Base-by-base conservation (phyloP, 2,888 invertebrate genomes). In the Escarpia spicata region DNA sequence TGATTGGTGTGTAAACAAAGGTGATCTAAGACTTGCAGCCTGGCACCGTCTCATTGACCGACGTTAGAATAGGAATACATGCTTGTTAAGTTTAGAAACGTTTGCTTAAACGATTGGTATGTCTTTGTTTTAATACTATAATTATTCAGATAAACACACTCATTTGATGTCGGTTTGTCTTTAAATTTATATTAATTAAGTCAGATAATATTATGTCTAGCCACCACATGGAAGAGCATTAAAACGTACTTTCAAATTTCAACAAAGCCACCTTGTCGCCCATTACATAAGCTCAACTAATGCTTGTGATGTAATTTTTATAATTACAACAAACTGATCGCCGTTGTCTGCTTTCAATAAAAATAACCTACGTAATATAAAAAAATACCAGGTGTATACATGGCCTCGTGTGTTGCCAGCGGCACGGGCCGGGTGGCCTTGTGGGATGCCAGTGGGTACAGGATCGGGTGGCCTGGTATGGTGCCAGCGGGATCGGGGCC, bases 1-100 rank as follows among this genome's bases (percentile, higher is more conserved):
- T 75, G 75, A 75, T 75, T 75, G 75, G 75, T 75, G 75, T 26
- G n/a, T 75, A 75, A 75, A 75, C 75, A 75, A 75, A 75, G 75
- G 75, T 26, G 75, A 75, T 75, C 75, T 75, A 75, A 75, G 75
- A 75, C 26, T 2, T 75, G 75, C 75, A 75, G 75, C 75, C 26
- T 26, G 3, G 26, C 19, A 6, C 75, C 19, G 19, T 0, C n/a
- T 26, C 9, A 52, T 26, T 26, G 75, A 75, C 19, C 26, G 19
- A 19, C n/a, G 75, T 2, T 19, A 19, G 75, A 75, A 19, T 75
- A 19, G 52, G 52, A 10, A 10, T 52, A 10, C 12, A 52, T 52
- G 9, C 12, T 52, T 12, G 9, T 52, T 52, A 52, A 52, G 9
- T 12, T 52, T 52, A 12, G 3, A 52, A 52, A 52, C 9, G 52